Conservation (phyloP, 2,797 vertebrate species). For the Dryobates pubescens region DNA sequence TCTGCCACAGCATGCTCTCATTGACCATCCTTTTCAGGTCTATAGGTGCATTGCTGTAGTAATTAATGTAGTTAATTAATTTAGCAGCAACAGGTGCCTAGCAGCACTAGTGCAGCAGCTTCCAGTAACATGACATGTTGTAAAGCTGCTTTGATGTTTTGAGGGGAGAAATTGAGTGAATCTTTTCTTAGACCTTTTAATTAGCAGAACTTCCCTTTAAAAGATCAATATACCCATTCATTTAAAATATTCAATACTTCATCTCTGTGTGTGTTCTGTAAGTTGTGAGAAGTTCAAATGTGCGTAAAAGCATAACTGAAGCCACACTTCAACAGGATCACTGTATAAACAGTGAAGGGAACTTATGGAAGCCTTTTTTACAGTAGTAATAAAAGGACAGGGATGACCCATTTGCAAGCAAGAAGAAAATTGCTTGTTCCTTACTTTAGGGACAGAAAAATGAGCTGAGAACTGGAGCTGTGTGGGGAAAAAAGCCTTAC, state of each 20-base stretch:
- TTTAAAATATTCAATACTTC: not conserved
- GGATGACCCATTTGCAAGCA: not conserved
- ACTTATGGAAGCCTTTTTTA: not conserved
- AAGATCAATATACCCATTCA: not conserved
- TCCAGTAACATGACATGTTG: not conserved
- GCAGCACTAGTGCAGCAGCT: not conserved
- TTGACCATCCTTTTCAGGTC: not conserved
- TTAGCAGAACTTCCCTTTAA: not conserved
- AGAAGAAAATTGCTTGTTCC: not conserved
- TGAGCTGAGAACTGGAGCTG: not conserved
- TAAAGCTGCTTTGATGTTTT: not conserved
- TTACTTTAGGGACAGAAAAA: not conserved
- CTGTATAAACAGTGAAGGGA: not conserved
- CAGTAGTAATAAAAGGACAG: not conserved
- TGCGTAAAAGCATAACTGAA: not conserved
- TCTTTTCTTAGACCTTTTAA: not conserved
- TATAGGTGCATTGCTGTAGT: not conserved
- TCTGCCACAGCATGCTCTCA: not conserved
- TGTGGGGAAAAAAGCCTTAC: not conserved
- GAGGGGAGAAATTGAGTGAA: not conserved
- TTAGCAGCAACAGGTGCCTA: not conserved
- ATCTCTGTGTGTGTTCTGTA: accelerated
- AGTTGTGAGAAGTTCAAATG: not conserved
- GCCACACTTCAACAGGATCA: not conserved
- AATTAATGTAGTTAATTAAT: too few species aligned